Evolutionary conservation across 2,797 vertebrate genomes (phyloP).

Genomic region (Enteromius anoplus): DNA sequence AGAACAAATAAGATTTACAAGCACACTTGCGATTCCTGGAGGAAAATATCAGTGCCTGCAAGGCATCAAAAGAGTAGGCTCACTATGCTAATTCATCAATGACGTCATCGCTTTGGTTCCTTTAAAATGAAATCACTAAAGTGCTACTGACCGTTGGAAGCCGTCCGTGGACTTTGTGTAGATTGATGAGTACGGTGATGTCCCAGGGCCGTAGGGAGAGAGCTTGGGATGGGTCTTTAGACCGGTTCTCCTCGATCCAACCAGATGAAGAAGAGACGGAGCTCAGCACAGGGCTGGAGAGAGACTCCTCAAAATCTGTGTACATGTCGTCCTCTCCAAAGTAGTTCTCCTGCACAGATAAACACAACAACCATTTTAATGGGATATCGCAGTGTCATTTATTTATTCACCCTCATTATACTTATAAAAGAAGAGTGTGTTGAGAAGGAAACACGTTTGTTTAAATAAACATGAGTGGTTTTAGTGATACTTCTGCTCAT

Average conservation of each 20-base stretch:
- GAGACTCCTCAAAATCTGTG: slow-evolving; percentile 94
- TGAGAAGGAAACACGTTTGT: background rate
- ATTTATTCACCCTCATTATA: background rate
- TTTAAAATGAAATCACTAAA: background rate
- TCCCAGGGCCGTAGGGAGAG: slow-evolving; percentile 94
- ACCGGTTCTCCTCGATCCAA: slow-evolving; percentile 86
- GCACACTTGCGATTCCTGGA: background rate
- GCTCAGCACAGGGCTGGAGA: slow-evolving; percentile 91
- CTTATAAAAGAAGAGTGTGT: background rate
- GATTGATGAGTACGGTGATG: slow-evolving; percentile 95
- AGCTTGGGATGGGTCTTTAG: slow-evolving; percentile 83
- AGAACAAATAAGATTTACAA: slow-evolving; percentile 37
- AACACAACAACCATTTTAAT: background rate
- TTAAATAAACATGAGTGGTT: background rate
- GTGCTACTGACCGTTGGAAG: slow-evolving; percentile 86
- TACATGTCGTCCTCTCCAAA: slow-evolving; percentile 99
- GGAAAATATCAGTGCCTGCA: slow-evolving; percentile 3
- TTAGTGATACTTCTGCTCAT: background rate
- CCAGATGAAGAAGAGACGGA: slow-evolving; percentile 90
- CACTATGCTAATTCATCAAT: background rate
- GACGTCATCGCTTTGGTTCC: background rate
- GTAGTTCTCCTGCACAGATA: slow-evolving; percentile 89
- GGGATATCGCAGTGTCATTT: background rate
- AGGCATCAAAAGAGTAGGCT: background rate
- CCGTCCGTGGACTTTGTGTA: slow-evolving; percentile 97